Conservation (phyloP, 2,888 invertebrate species). For the Tineola bisselliella region DNA sequence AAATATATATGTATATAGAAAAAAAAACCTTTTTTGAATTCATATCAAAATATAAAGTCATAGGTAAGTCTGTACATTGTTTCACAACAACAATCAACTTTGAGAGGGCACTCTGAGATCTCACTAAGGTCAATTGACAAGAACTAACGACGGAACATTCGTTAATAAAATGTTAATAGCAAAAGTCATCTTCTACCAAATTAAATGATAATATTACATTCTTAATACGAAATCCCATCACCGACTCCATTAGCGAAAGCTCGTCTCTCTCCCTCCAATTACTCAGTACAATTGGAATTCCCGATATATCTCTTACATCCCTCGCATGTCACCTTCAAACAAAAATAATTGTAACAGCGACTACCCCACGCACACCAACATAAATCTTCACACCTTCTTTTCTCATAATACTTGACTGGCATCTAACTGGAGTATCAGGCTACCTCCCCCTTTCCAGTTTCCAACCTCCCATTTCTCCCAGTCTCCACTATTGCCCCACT, state of each 20-base stretch:
- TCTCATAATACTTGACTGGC: conserved; percentile 17
- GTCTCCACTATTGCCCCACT: conserved; percentile 14
- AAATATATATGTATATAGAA: too few relatives aligned
- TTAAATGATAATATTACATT: not conserved
- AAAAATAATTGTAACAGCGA: conserved; percentile 12
- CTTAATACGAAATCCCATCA: not conserved
- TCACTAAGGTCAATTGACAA: not conserved
- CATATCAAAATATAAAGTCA: too few relatives aligned
- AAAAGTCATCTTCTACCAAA: not conserved
- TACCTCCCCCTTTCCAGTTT: conserved; percentile 6
- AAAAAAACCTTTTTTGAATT: too few relatives aligned
- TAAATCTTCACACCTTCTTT: conserved; percentile 16
- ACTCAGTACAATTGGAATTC: not conserved
- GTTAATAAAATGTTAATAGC: not conserved
- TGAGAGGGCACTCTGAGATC: not conserved
- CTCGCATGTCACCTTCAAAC: conserved; percentile 7
- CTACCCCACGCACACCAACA: conserved; percentile 9
- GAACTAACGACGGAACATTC: not conserved
- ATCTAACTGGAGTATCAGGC: conserved; percentile 16
- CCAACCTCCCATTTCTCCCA: conserved; percentile 7
- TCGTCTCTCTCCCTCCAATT: not conserved
- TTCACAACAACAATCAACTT: not conserved
- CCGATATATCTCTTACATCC: conserved; percentile 1
- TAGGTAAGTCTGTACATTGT: not conserved
- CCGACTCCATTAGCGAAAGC: not conserved